Evolutionary conservation across 2,888 invertebrate species (phyloP), one percentile per base, ranked within the genome.

Genomic region (Synergus japonicus): DNA sequence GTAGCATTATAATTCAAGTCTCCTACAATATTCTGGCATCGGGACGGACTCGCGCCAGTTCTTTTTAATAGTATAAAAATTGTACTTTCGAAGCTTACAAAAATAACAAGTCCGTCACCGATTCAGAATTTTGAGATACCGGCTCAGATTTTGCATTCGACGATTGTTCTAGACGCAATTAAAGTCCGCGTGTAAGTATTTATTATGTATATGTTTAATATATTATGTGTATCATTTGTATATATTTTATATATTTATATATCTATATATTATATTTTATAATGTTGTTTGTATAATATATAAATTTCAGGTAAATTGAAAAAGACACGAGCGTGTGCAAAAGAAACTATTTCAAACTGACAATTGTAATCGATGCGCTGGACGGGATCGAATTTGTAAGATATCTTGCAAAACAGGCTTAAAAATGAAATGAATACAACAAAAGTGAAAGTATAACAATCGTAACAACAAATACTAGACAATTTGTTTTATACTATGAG

Each of bases 251-350:
- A 5, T 37, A 37, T 37, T 37, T 37, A 76, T 78, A 76, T 79
- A 78, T 60, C 54, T 78, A 73, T 83, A 81, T 84, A 80, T 79
- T 54, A 82, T 77, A 63, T 60, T 46, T 77, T 54, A 60, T 76
- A 78, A 13, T 46, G 29, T 41, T 49, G 15, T 49, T 15, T 49
- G 73, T 77, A 67, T 78, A 69, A 37, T 73, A 49, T 78, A 69
- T 83, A 81, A 83, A 80, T 79, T 49, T 44, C 49, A 15, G 49
- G n/a, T 78, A 69, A 63, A 46, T 46, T 79, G 66, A 66, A 18
- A 66, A n/a, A 44, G 44, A 18, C 46, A 67, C 46, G 46, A 49
- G 15, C 15, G 22, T 49, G 46, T 46, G 69, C n/a, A 69, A 49
- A 69, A 46, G 29, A 13, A 46, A 8, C 13, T 18, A 66, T 15